These are phyloP conservation scores for Buathra laborator DNA, from an alignment of 2,888 invertebrate species.

Conservation along the genomic window DNA sequence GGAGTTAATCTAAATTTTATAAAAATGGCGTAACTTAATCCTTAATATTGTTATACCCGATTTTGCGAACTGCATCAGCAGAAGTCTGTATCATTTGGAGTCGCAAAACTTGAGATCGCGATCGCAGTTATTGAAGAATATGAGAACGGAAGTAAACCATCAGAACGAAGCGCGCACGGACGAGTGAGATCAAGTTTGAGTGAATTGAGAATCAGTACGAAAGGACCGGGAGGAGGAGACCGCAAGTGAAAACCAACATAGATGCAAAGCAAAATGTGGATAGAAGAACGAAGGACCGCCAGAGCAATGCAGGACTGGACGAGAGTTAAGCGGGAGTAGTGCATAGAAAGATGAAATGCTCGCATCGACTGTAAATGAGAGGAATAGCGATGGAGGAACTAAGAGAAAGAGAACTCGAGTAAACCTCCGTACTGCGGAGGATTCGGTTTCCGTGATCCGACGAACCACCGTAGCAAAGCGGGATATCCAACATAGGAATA, in stretches of 20 bases:
- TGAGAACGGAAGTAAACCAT: neutral
- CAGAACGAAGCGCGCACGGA: neutral
- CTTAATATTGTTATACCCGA: neutral
- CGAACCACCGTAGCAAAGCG: constrained; percentile 56
- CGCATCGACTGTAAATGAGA: constrained; percentile 19
- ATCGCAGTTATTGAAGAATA: neutral
- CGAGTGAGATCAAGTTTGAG: neutral
- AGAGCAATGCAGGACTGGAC: neutral
- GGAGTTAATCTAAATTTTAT: no score
- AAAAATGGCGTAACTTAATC: neutral
- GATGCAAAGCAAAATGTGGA: constrained; percentile 5
- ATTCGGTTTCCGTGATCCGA: constrained; percentile 66
- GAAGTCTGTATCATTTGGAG: neutral
- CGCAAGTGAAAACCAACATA: neutral
- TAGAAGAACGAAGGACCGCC: constrained; percentile 5
- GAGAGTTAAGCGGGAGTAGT: constrained; percentile 19
- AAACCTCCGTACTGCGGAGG: constrained; percentile 50
- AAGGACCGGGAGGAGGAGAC: neutral
- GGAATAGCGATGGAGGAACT: constrained; percentile 1
- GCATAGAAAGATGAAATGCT: constrained; percentile 19
- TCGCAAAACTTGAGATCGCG: neutral
- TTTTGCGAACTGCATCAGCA: neutral
- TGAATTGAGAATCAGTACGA: neutral
- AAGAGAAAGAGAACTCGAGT: constrained; percentile 50
- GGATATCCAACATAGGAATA: neutral